Percentiles rank a stretch among this genome's conserved stretches.
Conservation (phyloP, 2,797 vertebrate species). For the Pteronotus mesoamericanus region DNA sequence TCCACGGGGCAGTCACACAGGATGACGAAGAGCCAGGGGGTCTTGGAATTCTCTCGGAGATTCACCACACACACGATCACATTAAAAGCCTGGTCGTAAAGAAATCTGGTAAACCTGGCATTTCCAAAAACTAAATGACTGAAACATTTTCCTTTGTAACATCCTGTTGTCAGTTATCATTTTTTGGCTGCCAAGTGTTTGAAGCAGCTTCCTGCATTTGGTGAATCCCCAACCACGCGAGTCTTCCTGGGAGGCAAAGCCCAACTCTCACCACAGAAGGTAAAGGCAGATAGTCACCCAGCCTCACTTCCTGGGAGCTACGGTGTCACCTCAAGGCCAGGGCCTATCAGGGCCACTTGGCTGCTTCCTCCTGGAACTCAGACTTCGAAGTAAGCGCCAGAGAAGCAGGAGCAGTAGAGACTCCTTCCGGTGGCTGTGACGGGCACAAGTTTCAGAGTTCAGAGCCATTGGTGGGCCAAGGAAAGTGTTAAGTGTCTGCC, state of each 20-base stretch:
- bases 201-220: background rate
- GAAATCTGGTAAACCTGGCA: background rate
- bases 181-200: background rate
- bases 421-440: background rate
- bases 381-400: background rate
- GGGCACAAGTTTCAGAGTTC: background rate
- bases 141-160: background rate
- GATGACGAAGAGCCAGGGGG: background rate
- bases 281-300: background rate
- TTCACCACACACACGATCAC: background rate
- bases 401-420: background rate
- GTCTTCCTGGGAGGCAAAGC: background rate
- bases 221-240: background rate
- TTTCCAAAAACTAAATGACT: slow-evolving; percentile 32
- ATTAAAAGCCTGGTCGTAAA: background rate
- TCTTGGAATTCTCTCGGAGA: background rate
- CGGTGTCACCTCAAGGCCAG: no score
- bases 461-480: background rate
- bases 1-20: background rate
- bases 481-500: background rate
- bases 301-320: background rate
- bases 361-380: background rate
- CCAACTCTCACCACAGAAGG: background rate
- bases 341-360: background rate
- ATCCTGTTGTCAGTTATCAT: slow-evolving; percentile 16